Evolutionary conservation across 2,113 vertebrate genomes (phyloP).

Genomic region (Callospermophilus lateralis): DNA sequence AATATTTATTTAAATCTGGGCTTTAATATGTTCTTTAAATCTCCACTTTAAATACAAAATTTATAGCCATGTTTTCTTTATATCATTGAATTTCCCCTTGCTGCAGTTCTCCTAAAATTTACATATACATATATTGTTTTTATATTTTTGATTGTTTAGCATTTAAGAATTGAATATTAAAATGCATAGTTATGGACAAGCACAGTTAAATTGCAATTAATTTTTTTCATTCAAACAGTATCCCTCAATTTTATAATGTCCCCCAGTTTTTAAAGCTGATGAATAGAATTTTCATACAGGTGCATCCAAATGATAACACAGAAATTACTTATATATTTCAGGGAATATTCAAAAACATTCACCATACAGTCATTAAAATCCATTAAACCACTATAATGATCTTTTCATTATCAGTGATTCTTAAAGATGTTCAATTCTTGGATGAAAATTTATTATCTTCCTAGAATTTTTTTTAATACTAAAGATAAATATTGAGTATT

Average conservation of each 20-base stretch:
- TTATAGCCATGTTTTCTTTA: not conserved
- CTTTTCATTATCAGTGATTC: not conserved
- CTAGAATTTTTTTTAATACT: not conserved
- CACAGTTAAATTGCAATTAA: slow-evolving; percentile 20
- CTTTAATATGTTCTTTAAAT: slow-evolving; percentile 13
- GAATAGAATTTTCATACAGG: not conserved
- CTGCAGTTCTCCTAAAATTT: not conserved
- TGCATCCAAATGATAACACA: not conserved
- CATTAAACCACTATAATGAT: not conserved
- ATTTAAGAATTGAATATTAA: slow-evolving; percentile 9
- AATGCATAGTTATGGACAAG: not conserved
- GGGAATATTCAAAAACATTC: slow-evolving; percentile 3
- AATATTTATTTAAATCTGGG: slow-evolving; percentile 15
- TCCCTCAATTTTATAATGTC: not conserved
- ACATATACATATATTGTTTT: not conserved
- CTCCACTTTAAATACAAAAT: not conserved
- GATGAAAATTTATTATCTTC: not conserved
- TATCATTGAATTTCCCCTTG: not conserved
- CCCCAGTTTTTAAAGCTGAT: not conserved
- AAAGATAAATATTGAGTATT: not conserved
- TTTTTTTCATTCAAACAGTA: not conserved
- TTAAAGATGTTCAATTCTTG: not conserved
- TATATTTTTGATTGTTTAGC: not conserved
- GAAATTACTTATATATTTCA: not conserved
- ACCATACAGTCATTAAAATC: not conserved